Evolutionary conservation across 1,140 invertebrate genomes (phyloP).

Genomic region (Plectrocnemia conspersa): DNA sequence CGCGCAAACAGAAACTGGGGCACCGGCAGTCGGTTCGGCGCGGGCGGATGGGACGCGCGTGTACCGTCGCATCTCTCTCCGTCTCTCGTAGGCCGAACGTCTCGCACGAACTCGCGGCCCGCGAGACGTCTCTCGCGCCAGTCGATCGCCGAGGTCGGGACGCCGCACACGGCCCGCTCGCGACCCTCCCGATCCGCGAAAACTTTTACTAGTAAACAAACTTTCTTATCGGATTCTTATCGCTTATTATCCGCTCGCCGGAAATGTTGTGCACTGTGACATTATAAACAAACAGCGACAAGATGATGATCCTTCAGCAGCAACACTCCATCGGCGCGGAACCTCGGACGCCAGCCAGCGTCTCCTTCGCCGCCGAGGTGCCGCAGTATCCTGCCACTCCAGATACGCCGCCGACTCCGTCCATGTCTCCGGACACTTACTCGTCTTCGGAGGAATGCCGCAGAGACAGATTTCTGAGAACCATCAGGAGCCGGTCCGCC

Average conservation of each 20-base stretch:
- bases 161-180: constrained; percentile 39
- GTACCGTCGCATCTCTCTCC: constrained; percentile 36
- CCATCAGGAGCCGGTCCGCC: constrained; percentile 22
- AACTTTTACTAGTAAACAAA: not conserved
- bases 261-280: not conserved
- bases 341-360: constrained; percentile 8
- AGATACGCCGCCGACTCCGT: constrained; percentile 30
- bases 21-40: constrained; percentile 50
- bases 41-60: constrained; percentile 34
- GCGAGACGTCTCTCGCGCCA: constrained; percentile 24
- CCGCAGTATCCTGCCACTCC: constrained; percentile 27
- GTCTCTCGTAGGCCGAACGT: not conserved
- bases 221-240: constrained; percentile 1
- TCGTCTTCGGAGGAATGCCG: not conserved
- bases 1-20: constrained; percentile 4
- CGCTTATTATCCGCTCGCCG: not conserved
- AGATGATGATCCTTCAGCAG: constrained; percentile 30
- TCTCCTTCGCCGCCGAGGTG: constrained; percentile 20
- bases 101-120: constrained; percentile 28
- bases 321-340: constrained; percentile 25
- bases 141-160: constrained; percentile 41
- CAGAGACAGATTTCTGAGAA: not conserved
- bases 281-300: not conserved
- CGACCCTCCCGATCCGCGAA: constrained; percentile 21
- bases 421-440: constrained; percentile 11